phyloP scores from a whole-genome alignment of 30 jellyfish, hydroid and myxozoan genomes.

The Aurelia aurita region DNA sequence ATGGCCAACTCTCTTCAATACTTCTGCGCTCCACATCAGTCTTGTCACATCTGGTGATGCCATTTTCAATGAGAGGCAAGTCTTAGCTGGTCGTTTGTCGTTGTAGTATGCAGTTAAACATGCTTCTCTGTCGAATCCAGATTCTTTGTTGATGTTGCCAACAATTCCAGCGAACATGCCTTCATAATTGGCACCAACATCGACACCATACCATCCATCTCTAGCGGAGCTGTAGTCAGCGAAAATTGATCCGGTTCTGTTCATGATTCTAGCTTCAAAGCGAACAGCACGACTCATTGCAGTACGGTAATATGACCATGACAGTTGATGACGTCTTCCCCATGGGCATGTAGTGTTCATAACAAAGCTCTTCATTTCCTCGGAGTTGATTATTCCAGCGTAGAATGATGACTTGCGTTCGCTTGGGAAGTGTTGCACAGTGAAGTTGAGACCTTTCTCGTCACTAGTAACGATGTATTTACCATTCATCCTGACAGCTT shows the following conservation, averaged over 20 bases:
- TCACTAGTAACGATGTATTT: slow-evolving; percentile 41
- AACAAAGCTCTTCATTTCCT: slow-evolving; percentile 46
- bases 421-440: slow-evolving; percentile 79
- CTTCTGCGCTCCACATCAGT: slow-evolving; percentile 53
- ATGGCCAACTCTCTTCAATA: slow-evolving; percentile 66
- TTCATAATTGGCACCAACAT: slow-evolving; percentile 61
- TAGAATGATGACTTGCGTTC: slow-evolving; percentile 63
- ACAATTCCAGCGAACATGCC: slow-evolving; percentile 21
- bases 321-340: slow-evolving; percentile 38
- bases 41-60: slow-evolving; percentile 15
- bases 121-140: slow-evolving; percentile 21
- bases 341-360: slow-evolving; percentile 46
- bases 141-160: slow-evolving; percentile 2
- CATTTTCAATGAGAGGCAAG: slow-evolving; percentile 36
- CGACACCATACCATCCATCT: slow-evolving; percentile 24
- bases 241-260: slow-evolving; percentile 54
- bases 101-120: slow-evolving; percentile 64
- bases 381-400: slow-evolving; percentile 72
- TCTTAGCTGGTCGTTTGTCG: slow-evolving; percentile 45
- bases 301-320: slow-evolving; percentile 51
- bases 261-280: slow-evolving; percentile 24
- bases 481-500: slow-evolving; percentile 82
- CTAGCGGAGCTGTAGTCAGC: slow-evolving; percentile 19
- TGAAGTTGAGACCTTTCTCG: slow-evolving; percentile 77
- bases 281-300: slow-evolving; percentile 32